A percentile compares a stretch with the other conserved stretches of the same genome.
phyloP scores from a whole-genome alignment of 2,888 invertebrate genomes.

The Caenorhabditis drosophilae region DNA sequence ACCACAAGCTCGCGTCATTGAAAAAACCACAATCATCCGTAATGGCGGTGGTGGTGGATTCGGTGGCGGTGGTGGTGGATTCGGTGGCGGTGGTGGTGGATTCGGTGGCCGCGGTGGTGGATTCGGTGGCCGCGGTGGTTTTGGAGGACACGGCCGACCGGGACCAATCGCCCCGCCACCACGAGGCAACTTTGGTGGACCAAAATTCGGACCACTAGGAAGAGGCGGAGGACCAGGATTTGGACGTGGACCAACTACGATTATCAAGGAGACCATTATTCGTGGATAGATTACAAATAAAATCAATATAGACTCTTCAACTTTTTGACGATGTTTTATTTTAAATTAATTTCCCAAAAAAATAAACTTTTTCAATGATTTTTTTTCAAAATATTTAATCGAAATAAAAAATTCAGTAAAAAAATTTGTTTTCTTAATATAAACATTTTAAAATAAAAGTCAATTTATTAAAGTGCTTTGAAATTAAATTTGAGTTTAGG shows the following conservation, averaged over 20 bases:
- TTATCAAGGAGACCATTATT: slow-evolving; percentile 41
- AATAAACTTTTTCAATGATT: no score
- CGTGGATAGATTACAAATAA: slow-evolving; percentile 18
- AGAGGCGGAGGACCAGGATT: slow-evolving; percentile 7
- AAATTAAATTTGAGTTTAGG: no score
- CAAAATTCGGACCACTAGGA: slow-evolving; percentile 24
- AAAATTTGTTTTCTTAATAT: no score
- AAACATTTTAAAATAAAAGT: no score
- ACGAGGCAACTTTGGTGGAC: slow-evolving; percentile 22
- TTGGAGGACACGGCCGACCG: slow-evolving; percentile 3
- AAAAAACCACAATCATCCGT: slow-evolving; percentile 32
- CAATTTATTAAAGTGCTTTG: no score
- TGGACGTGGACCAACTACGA: slow-evolving; percentile 22
- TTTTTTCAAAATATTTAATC: no score
- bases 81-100: slow-evolving; percentile 15
- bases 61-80: slow-evolving; percentile 17
- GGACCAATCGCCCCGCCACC: slow-evolving; percentile 11
- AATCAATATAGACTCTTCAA: neutral
- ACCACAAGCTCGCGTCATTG: slow-evolving; percentile 30
- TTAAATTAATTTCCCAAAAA: no score
- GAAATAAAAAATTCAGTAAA: no score
- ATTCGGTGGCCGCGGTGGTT: slow-evolving; percentile 21
- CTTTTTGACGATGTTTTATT: neutral
- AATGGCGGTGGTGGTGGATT: slow-evolving; percentile 18
- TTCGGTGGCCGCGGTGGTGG: slow-evolving; percentile 19